Evolutionary conservation across 35 echinoderm and acorn worm species (phyloP), one percentile per base, ranked within the genome.

Genomic region (Hemicentrotus pulcherrimus): DNA sequence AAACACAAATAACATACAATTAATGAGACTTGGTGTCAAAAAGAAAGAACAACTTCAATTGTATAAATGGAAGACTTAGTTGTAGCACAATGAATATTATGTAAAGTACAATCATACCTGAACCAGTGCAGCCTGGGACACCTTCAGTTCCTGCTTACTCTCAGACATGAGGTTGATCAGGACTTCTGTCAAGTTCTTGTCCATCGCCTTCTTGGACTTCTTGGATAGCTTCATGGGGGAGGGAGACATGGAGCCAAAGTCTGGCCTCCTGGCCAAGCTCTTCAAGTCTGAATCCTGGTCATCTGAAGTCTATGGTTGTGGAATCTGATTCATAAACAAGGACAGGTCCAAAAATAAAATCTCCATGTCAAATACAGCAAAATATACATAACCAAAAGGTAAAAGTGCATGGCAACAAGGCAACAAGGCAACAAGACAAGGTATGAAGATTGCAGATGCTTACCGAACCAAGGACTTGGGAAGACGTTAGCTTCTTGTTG

Each of bases 361-460:
- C 35, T 41, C 3, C 35, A 41, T 41, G 35, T 41, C 35, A 41
- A 41, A 41, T 41, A 41, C 35, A 41, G 35, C 35, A 41, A 41
- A 41, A 41, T 41, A 41, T 41, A 41, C 35, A 41, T 41, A 41
- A 41, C 35, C 35, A 41, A 41, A 41, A 41, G 35, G 35, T 41
- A 41, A 41, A n/a, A n/a, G n/a, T n/a, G n/a, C n/a, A n/a, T n/a
- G n/a, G n/a, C n/a, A n/a, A n/a, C n/a, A n/a, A n/a, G n/a, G n/a
- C n/a, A n/a, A n/a, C n/a, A n/a, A n/a, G n/a, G n/a, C n/a, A n/a
- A n/a, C n/a, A n/a, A n/a, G n/a, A n/a, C n/a, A n/a, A n/a, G n/a
- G n/a, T n/a, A n/a, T n/a, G 91, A 18, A 8, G 45, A 92, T 47
- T 92, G 91, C 32, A 92, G 46, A 92, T 92, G 91, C 91, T 92